Conservation (phyloP, 2,113 vertebrate species). For the Solea solea region DNA sequence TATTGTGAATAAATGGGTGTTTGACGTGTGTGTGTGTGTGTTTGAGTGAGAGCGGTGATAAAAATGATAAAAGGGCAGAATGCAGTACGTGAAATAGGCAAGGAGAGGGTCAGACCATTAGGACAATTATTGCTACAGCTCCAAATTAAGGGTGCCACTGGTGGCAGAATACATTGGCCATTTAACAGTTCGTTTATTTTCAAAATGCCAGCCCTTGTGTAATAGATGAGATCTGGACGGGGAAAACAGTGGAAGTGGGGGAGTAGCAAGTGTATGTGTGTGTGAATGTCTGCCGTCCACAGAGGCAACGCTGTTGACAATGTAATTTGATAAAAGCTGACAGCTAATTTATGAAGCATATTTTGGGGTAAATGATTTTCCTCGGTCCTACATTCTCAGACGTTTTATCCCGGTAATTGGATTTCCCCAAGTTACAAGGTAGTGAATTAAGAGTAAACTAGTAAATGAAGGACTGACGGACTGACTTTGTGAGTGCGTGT, state of each 20-base stretch:
- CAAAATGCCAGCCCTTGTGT: conserved; percentile 62
- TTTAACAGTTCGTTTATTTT: conserved; percentile 79
- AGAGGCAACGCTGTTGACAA: conserved; percentile 64
- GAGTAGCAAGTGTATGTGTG: conserved; percentile 15
- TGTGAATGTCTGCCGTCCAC: conserved; percentile 19
- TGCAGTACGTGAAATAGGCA: conserved; percentile 16
- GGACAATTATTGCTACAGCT: conserved; percentile 68
- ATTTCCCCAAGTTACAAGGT: conserved; percentile 66
- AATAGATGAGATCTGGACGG: conserved; percentile 61
- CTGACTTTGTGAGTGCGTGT: conserved; percentile 10
- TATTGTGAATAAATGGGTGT: background rate
- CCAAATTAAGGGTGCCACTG: conserved; percentile 75
- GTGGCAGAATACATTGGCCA: conserved; percentile 76
- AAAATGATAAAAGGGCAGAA: conserved; percentile 27
- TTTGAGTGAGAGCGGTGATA: conserved; percentile 17
- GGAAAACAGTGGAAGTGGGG: conserved; percentile 13
- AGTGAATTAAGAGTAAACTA: conserved; percentile 68
- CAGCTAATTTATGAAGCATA: conserved; percentile 83
- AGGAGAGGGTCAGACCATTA: conserved; percentile 70
- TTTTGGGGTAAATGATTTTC: conserved; percentile 78
- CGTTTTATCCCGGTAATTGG: conserved; percentile 73
- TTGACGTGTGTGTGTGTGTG: conserved; percentile 6
- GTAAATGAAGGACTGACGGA: conserved; percentile 51
- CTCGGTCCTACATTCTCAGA: conserved; percentile 53
- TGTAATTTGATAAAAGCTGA: conserved; percentile 80